Evolutionary conservation across 1,140 invertebrate genomes (phyloP), one percentile per base, ranked within the genome.

Genomic region (Stegodyphus mimosarum): DNA sequence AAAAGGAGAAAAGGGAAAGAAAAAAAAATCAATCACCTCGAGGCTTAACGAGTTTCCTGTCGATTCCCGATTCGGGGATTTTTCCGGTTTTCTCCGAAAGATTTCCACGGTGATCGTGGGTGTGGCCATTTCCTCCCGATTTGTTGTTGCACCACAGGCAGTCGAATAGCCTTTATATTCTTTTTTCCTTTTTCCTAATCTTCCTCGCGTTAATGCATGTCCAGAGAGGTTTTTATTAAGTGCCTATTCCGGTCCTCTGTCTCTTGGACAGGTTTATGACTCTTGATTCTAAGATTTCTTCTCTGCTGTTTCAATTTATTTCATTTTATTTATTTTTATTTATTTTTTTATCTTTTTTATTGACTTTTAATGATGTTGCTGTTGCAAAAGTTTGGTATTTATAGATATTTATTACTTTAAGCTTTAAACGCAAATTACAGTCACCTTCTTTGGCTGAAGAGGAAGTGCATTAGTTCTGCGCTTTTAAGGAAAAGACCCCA

Each of bases 1-100:
- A 15, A 60, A 11, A 17, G 64, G 17, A 60, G 1, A 67, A 67
- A 67, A 13, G 6, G 5, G 11, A 69, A 18, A n/a, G 50, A 80
- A 51, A 51, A 50, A 81, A 81, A 81, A 83, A 83, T 74, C 70
- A 83, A 74, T 83, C 80, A 83, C 63, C 17, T 63, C 71, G 18
- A 17, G 80, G 74, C 55, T 74, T 83, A 83, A 83, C 67, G 80
- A 83, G 71, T 50, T 83, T 83, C 80, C 80, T 73, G 80, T 74
- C 80, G 71, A 83, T 83, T 83, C 80, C 80, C 60, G 80, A 81
- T 81, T n/a, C n/a, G 71, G 17, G 69, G 60, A 64, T 74, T 74
- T 55, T 7, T 66, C 70, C 70, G 71, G 70, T 83, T 74, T 83
- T 66, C 53, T 50, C 15, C 51, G 71, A 66, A 74, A 83, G 74